Evolutionary conservation across 92 coral and sea anemone species (phyloP), one percentile per base, ranked within the genome.

Genomic region (Porites lobata): DNA sequence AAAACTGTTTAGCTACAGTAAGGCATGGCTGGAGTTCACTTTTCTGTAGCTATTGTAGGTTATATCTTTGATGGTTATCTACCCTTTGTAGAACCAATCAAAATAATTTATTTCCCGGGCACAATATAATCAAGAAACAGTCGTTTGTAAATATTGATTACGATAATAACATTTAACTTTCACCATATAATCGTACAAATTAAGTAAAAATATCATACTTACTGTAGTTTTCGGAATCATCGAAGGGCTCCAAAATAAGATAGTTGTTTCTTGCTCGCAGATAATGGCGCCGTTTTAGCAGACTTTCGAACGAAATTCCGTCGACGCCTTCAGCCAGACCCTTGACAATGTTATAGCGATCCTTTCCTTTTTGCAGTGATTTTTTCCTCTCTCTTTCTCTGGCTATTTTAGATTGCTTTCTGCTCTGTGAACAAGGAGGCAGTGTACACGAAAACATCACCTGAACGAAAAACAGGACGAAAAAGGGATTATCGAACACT

Each of bases 191-290:
- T 38, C 0, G 47, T 38, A 56, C 50, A n/a, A 22, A 32, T n/a
- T 1, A 53, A 70, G 8, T 20, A n/a, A 26, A 24, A 64, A 32
- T 52, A 50, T 62, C 76, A 75, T n/a, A 96, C 99, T 92, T 92
- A 97, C 99, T 83, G 79, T 92, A 97, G 22, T 97, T 96, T 29
- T 95, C 99, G 0, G 99, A 92, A 63, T 97, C 99, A 78, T 97
- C 98, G 71, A 90, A 95, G 6, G 95, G 94, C 78, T 97, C 99
- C 54, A 97, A 78, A 21, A 97, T 97, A 19, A 97, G 94, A 21
- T 89, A 89, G 21, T 87, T 91, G 12, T 97, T 91, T 50, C 99
- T 85, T 15, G 93, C 98, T 50, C 99, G 92, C 1, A 97, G 94
- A 74, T 92, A 97, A 84, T 93, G 94, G 6, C 94, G 91, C 51